phyloP scores from a whole-genome alignment of 2,797 vertebrate species.

The Rhinella marina region DNA sequence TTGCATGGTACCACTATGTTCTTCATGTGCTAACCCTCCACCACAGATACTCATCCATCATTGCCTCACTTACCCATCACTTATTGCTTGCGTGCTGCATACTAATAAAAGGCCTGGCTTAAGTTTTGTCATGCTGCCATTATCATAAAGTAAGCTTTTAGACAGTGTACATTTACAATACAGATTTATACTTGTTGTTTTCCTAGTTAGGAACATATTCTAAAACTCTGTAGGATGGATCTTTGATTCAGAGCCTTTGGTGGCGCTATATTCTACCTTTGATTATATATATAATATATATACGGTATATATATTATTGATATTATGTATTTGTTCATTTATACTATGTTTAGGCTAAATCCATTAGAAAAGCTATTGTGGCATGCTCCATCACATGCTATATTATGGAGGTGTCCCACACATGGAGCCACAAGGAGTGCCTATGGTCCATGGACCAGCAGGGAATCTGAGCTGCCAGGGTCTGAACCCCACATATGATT shows the following conservation, averaged over 20 bases:
- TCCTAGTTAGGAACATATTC: neutral
- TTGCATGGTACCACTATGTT: slow-evolving; percentile 64
- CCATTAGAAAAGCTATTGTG: neutral
- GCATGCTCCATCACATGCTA: neutral
- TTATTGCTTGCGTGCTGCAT: neutral
- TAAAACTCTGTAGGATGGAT: neutral
- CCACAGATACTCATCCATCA: slow-evolving; percentile 63
- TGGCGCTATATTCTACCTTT: neutral
- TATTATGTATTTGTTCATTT: neutral
- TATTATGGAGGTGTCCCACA: neutral
- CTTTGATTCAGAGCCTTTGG: neutral
- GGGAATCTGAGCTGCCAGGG: neutral
- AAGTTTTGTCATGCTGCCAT: neutral
- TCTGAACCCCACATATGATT: neutral
- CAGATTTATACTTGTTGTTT: neutral
- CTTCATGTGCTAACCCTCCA: slow-evolving; percentile 30
- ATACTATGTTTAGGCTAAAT: neutral
- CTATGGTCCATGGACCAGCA: neutral
- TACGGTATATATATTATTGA: too few relatives aligned
- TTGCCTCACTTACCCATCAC: neutral
- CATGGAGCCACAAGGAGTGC: neutral
- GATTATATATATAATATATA: neutral
- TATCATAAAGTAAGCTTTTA: neutral
- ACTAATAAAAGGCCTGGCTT: slow-evolving; percentile 1
- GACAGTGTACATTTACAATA: neutral